Evolutionary conservation across 1,140 invertebrate species (phyloP).

Genomic region (Drosophila biarmipes): DNA sequence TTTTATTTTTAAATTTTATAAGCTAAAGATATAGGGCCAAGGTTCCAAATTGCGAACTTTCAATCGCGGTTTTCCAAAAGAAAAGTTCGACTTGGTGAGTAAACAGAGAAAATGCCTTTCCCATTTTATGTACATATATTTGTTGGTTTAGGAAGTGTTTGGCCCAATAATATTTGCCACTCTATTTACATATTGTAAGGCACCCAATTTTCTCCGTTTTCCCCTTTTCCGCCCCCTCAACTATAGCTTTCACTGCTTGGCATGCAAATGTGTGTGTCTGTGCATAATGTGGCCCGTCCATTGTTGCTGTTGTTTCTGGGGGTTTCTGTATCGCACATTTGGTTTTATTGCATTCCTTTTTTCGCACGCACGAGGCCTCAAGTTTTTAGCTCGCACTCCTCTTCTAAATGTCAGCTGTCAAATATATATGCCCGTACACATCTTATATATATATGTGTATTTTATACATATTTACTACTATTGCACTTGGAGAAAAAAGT

Average conservation of each 20-base stretch:
- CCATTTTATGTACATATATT: slow-evolving; percentile 13
- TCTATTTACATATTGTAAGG: slow-evolving; percentile 24
- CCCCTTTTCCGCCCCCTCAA: not conserved
- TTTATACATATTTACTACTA: slow-evolving; percentile 9
- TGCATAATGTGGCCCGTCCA: slow-evolving; percentile 22
- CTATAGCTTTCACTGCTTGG: slow-evolving; percentile 4
- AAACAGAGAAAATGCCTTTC: slow-evolving; percentile 6
- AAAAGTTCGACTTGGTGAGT: not conserved
- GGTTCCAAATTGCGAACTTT: too few species aligned
- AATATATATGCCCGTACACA: slow-evolving; percentile 18
- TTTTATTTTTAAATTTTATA: too few species aligned
- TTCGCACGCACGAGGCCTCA: slow-evolving; percentile 30
- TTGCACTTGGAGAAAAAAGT: not conserved
- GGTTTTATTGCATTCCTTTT: slow-evolving; percentile 56
- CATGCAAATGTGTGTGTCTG: slow-evolving; percentile 49
- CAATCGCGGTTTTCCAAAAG: not conserved
- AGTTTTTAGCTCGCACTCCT: slow-evolving; percentile 31
- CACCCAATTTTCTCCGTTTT: slow-evolving; percentile 1
- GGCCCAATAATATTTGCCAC: slow-evolving; percentile 43
- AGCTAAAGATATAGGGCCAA: too few species aligned
- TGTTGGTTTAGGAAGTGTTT: slow-evolving; percentile 30
- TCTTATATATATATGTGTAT: slow-evolving; percentile 9
- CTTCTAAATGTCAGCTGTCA: slow-evolving; percentile 57
- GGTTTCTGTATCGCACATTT: slow-evolving; percentile 39
- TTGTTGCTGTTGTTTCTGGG: not conserved